phyloP scores from a whole-genome alignment of 2,888 invertebrate species.

The Sipha maydis region DNA sequence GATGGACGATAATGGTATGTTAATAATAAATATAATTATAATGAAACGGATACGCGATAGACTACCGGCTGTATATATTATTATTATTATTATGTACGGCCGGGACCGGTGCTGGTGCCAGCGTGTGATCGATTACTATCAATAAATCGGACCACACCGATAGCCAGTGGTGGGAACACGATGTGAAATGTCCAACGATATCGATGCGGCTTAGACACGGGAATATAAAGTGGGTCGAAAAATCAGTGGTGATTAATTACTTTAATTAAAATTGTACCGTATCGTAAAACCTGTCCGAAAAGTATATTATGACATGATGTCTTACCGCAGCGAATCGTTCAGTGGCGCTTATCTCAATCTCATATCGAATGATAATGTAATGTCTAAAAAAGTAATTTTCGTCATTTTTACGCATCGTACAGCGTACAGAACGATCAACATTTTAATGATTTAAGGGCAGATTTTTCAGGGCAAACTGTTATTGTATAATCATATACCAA shows the following conservation, averaged over 20 bases:
- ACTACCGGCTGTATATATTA: not conserved
- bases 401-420: too few species aligned
- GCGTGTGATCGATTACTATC: constrained; percentile 4
- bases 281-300: not conserved
- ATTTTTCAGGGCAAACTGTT: too few species aligned
- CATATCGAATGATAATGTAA: too few species aligned
- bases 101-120: not conserved
- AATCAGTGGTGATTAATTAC: constrained; percentile 36
- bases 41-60: not conserved
- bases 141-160: constrained; percentile 34
- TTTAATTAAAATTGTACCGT: constrained; percentile 26
- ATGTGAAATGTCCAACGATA: not conserved
- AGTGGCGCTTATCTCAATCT: too few species aligned
- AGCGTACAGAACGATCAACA: too few species aligned
- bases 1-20: not conserved
- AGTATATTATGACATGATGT: too few species aligned
- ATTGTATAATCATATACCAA: too few species aligned
- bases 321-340: too few species aligned
- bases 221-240: not conserved
- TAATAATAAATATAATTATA: not conserved
- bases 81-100: too few species aligned
- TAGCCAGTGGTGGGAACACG: constrained; percentile 11
- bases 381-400: too few species aligned
- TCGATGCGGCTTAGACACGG: not conserved
- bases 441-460: too few species aligned